Conservation (phyloP, 2,113 vertebrate species). For the Antechinus flavipes region DNA sequence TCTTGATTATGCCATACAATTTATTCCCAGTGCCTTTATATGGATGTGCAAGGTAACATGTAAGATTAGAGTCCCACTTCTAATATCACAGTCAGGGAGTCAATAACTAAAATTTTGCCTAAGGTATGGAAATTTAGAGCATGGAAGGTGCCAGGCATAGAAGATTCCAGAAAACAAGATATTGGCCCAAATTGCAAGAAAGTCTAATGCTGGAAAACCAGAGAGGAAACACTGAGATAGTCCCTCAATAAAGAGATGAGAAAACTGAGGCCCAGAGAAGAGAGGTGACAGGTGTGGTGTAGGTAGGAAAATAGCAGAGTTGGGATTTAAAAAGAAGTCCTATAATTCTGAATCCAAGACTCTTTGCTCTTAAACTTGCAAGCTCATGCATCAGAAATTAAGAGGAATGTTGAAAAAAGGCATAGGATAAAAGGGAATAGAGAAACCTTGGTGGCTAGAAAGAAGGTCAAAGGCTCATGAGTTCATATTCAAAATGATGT, state of each 20-base stretch:
- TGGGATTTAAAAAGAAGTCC: no score
- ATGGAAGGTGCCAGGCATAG: neutral
- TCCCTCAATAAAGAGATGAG: neutral
- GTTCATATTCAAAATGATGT: neutral
- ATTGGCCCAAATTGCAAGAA: neutral
- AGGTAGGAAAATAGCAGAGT: neutral
- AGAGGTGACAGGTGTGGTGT: neutral
- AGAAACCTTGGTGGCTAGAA: neutral
- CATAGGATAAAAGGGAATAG: neutral
- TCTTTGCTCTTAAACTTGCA: neutral
- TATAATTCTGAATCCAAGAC: neutral
- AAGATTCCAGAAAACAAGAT: neutral
- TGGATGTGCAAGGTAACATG: neutral
- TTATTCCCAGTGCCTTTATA: neutral
- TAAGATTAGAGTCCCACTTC: neutral
- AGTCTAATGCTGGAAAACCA: neutral
- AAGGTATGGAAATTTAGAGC: neutral
- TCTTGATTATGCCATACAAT: neutral
- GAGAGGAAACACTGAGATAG: neutral
- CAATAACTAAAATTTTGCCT: neutral
- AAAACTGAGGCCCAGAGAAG: neutral
- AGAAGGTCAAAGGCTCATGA: neutral
- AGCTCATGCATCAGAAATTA: neutral
- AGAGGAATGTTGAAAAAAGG: neutral
- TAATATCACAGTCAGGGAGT: neutral